phyloP scores from a whole-genome alignment of 2,797 vertebrate species.

The Pogoniulus pusillus region DNA sequence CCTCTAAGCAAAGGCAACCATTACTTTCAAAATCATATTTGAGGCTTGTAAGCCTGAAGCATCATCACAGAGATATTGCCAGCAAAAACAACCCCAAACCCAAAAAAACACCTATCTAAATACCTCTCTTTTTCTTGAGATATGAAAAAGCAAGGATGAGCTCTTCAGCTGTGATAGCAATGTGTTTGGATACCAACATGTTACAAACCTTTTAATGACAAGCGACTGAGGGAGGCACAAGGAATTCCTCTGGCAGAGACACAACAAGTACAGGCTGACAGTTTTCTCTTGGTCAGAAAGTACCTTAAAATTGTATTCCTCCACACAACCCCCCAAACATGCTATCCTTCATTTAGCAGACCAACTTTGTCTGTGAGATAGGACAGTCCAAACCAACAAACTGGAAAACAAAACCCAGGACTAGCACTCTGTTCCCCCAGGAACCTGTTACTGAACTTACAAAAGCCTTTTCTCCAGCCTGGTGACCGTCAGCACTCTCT shows the following conservation, averaged over 20 bases:
- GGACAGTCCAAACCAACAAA: not conserved
- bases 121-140: not conserved
- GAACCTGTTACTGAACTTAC: not conserved
- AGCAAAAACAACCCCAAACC: not conserved
- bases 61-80: not conserved
- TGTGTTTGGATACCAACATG: not conserved
- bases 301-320: not conserved
- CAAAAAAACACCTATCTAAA: not conserved
- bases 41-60: not conserved
- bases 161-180: not conserved
- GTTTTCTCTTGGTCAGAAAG: not conserved
- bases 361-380: not conserved
- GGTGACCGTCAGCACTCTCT: not conserved
- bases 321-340: not conserved
- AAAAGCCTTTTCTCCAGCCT: not conserved
- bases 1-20: not conserved
- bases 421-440: not conserved
- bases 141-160: not conserved
- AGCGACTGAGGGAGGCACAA: not conserved
- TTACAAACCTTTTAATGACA: not conserved
- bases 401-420: accelerated
- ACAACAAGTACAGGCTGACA: not conserved
- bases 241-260: not conserved
- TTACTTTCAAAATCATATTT: not conserved
- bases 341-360: not conserved